A percentile compares a stretch with the other conserved stretches of the same genome.
Evolutionary conservation across 2,113 vertebrate genomes (phyloP).

Genomic region (Cyanistes caeruleus): DNA sequence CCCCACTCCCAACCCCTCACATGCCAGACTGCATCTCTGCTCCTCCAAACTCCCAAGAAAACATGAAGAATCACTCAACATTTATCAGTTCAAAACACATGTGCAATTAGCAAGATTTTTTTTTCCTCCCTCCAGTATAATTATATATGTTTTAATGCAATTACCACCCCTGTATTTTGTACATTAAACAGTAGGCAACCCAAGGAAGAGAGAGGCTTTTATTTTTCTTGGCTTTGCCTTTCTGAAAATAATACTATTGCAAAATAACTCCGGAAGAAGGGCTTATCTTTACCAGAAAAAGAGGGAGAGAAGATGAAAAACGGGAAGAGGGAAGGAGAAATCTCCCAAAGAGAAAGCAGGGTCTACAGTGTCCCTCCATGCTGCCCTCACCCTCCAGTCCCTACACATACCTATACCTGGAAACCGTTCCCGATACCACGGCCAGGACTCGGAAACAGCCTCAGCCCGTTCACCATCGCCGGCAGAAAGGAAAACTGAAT

Average conservation of each 20-base stretch:
- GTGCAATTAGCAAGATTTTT: constrained; percentile 73
- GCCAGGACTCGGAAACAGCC: background rate
- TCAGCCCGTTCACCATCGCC: background rate
- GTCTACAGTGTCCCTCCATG: background rate
- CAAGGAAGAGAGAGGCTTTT: constrained; percentile 53
- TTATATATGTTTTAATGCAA: constrained; percentile 79
- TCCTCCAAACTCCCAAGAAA: constrained; percentile 60
- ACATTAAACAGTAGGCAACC: constrained; percentile 72
- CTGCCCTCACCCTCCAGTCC: background rate
- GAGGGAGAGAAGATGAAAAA: background rate
- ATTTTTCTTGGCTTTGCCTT: constrained; percentile 58
- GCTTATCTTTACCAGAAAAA: constrained; percentile 21
- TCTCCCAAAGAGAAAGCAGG: background rate
- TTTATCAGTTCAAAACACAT: constrained; percentile 76
- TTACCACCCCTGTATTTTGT: constrained; percentile 73
- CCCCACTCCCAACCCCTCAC: background rate
- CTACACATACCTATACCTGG: background rate
- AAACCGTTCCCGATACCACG: accelerated
- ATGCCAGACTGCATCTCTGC: background rate
- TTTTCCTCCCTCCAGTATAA: constrained; percentile 67
- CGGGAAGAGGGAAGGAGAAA: background rate
- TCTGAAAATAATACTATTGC: constrained; percentile 57
- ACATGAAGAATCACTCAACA: constrained; percentile 61
- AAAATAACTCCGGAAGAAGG: constrained; percentile 15
- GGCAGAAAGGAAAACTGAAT: constrained; percentile 31